Conservation (phyloP, 2,888 invertebrate genomes). For the Eupeodes latifasciatus region DNA sequence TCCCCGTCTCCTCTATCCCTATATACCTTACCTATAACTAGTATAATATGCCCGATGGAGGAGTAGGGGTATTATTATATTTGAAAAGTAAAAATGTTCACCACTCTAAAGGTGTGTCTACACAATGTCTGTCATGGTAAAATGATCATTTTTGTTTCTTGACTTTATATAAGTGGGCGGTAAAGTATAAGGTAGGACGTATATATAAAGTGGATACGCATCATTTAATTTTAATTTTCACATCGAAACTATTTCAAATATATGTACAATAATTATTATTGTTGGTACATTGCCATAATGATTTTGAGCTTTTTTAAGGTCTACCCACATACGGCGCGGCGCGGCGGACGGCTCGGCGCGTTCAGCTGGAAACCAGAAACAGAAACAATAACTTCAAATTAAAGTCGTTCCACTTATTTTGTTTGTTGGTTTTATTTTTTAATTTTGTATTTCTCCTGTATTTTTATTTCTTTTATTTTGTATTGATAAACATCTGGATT, state of each 20-base stretch:
- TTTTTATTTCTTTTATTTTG: constrained; percentile 35
- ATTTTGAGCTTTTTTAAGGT: constrained; percentile 46
- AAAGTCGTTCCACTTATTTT: constrained; percentile 68
- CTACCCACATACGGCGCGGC: constrained; percentile 41
- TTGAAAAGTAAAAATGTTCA: constrained; percentile 10
- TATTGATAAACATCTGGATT: constrained; percentile 74
- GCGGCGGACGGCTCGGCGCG: background rate
- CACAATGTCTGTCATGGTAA: constrained; percentile 73
- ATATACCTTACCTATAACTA: background rate
- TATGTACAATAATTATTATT: constrained; percentile 34
- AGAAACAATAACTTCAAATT: constrained; percentile 71
- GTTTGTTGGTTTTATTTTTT: constrained; percentile 2
- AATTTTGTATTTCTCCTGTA: background rate
- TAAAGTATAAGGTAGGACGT: constrained; percentile 59
- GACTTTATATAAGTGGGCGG: constrained; percentile 63
- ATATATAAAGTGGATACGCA: constrained; percentile 68
- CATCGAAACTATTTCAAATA: constrained; percentile 42
- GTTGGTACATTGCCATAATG: constrained; percentile 23
- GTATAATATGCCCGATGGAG: background rate
- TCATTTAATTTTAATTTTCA: constrained; percentile 75
- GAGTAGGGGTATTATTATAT: background rate
- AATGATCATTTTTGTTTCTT: constrained; percentile 55
- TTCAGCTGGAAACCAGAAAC: constrained; percentile 58
- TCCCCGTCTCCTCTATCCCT: constrained; percentile 27
- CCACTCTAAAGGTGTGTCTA: constrained; percentile 68